These are phyloP conservation scores for Cheilosia impressa DNA, from an alignment of 2,888 invertebrate species.

Conservation along the genomic window DNA sequence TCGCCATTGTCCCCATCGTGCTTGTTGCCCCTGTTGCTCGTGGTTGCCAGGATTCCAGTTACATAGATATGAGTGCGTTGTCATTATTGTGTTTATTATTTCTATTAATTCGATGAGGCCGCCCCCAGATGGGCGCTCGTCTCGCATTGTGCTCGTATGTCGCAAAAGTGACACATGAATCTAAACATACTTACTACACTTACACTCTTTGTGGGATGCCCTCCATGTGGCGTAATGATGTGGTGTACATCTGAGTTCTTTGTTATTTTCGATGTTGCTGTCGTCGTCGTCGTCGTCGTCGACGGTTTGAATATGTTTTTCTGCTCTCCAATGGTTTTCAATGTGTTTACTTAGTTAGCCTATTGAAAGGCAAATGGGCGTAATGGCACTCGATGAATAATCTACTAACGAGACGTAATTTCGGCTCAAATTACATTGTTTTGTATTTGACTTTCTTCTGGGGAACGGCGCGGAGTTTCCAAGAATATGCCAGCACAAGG, in stretches of 20 bases:
- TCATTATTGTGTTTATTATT: constrained; percentile 75
- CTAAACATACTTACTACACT: constrained; percentile 67
- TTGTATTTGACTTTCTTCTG: constrained; percentile 52
- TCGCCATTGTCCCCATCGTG: constrained; percentile 12
- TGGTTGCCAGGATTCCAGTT: constrained; percentile 52
- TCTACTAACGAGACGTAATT: constrained; percentile 78
- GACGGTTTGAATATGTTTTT: constrained; percentile 62
- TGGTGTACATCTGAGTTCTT: constrained; percentile 66
- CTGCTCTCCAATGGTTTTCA: constrained; percentile 71
- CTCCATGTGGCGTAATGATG: constrained; percentile 70
- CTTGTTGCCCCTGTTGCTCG: constrained; percentile 22
- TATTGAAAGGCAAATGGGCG: constrained; percentile 72
- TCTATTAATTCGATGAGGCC: constrained; percentile 71
- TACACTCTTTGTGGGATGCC: constrained; percentile 62
- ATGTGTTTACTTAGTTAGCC: constrained; percentile 77
- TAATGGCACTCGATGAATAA: constrained; percentile 77
- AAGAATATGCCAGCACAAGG: neutral
- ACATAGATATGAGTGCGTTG: constrained; percentile 50
- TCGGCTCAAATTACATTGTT: constrained; percentile 77
- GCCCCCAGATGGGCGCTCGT: constrained; percentile 55
- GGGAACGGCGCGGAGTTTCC: neutral
- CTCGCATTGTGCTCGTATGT: constrained; percentile 56
- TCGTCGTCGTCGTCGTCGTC: neutral
- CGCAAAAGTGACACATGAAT: constrained; percentile 73
- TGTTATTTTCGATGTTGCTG: constrained; percentile 66